Evolutionary conservation across 2,888 invertebrate species (phyloP).

Genomic region (Pyrrhia umbra): DNA sequence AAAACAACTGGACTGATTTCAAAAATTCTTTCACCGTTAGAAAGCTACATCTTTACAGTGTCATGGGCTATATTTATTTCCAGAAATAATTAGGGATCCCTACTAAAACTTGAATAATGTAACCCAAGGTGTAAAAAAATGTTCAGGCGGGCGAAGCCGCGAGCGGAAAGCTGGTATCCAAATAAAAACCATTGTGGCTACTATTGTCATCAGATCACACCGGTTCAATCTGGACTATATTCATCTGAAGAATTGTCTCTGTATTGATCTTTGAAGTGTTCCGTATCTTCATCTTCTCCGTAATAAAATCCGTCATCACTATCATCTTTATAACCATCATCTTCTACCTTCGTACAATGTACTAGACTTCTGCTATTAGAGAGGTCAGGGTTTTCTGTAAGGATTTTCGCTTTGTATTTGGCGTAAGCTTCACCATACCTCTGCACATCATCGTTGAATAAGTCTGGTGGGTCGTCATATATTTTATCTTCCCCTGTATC

Average conservation of each 20-base stretch:
- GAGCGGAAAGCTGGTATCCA: too few species aligned
- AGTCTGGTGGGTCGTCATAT: constrained; percentile 77
- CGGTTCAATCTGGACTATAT: constrained; percentile 70
- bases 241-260: constrained; percentile 72
- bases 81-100: too few species aligned
- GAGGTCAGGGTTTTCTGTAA: constrained; percentile 71
- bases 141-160: too few species aligned
- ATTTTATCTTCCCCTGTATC: constrained; percentile 85
- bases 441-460: constrained; percentile 88
- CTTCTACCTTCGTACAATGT: constrained; percentile 69
- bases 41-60: too few species aligned
- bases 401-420: constrained; percentile 91
- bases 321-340: constrained; percentile 78
- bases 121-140: too few species aligned
- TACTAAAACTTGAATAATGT: too few species aligned
- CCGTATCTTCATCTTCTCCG: constrained; percentile 81
- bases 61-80: too few species aligned
- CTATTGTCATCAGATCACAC: not conserved
- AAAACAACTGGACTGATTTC: too few species aligned
- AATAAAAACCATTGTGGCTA: not conserved
- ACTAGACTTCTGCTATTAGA: constrained; percentile 69
- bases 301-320: constrained; percentile 87
- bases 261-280: constrained; percentile 80
- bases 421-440: constrained; percentile 92
- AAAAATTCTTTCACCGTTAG: too few species aligned